Evolutionary conservation across 2,797 vertebrate species (phyloP), one percentile per base, ranked within the genome.

Genomic region (Sebastes goodei): DNA sequence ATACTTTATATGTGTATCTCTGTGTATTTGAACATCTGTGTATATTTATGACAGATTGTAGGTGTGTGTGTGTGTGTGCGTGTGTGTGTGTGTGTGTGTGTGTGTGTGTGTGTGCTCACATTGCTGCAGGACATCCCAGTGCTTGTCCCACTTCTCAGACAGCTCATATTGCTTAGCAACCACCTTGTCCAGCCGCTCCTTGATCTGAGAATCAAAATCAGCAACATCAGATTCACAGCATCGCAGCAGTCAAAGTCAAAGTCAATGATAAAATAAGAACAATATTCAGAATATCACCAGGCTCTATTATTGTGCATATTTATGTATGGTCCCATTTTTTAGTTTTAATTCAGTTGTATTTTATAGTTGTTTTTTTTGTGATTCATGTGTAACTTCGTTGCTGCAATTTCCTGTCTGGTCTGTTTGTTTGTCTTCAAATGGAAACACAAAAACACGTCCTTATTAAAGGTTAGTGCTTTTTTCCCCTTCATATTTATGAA

Each of bases 121-220:
- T 89, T 99, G 98, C 90, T 99, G 97, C 12, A 99, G 92, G 90
- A 95, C 94, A 20, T 97, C 98, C 98, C 98, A 99, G 67, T 98
- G 97, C 71, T 94, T 97, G 84, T 99, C 97, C 98, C 97, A 99
- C 91, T 97, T 98, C 81, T 98, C 97, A 4, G 91, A 92, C 89
- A 99, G 93, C 82, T 99, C 97, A 61, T 95, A 95, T 89, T 98
- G 97, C 94, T 98, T 98, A 0, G 93, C 86, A 49, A 97, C 83
- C 82, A 99, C 95, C 91, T 95, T 97, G 84, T 99, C 98, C 94
- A 99, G 86, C 83, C 97, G 97, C 23, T 96, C 95, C 92, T 97
- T 97, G 90, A 99, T 97, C 98, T 99, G 88, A 89, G 69, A 86
- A 77, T 75, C 15, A 87, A 68, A 87, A 83, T n/a, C 55, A 71